Percentiles rank a stretch among this genome's conserved stretches.
These are phyloP conservation scores for Chaenodraco wilsoni DNA, from an alignment of 2,797 vertebrate species.

Conservation along the genomic window DNA sequence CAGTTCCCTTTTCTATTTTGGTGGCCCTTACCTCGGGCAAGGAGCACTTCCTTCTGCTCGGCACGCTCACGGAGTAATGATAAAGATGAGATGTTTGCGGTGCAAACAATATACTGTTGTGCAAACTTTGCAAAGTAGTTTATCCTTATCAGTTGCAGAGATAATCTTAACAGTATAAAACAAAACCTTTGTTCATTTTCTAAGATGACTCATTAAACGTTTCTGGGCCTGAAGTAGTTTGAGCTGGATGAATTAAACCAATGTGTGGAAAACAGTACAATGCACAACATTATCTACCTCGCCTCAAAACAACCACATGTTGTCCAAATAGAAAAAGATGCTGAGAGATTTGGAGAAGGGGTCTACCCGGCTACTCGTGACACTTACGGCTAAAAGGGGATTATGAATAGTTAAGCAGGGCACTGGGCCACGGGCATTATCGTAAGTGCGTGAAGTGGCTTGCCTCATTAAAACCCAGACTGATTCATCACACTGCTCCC, in stretches of 20 bases:
- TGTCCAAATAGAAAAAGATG: conserved; percentile 26
- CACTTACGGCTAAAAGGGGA: conserved; percentile 50
- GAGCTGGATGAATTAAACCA: conserved; percentile 14
- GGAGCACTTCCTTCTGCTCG: conserved; percentile 61
- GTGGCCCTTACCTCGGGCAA: conserved; percentile 62
- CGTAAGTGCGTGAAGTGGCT: conserved; percentile 45
- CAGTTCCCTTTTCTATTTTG: conserved; percentile 76
- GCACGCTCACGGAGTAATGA: conserved; percentile 27
- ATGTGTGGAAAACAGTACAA: conserved; percentile 4
- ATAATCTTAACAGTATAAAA: background rate
- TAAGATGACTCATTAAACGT: background rate
- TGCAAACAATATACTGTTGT: too few species aligned
- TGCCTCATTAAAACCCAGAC: conserved; percentile 42
- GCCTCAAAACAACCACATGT: conserved; percentile 5
- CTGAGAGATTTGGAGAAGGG: background rate
- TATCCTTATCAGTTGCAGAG: background rate
- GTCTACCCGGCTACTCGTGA: conserved; percentile 47
- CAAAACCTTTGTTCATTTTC: background rate
- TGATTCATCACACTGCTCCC: conserved; percentile 50
- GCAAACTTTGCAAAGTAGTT: background rate
- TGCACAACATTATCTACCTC: background rate
- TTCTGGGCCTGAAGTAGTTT: conserved; percentile 19
- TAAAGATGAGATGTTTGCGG: conserved; percentile 26
- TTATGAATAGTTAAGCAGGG: conserved; percentile 73
- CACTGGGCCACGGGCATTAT: conserved; percentile 64